Percentiles rank a stretch among this genome's conserved stretches.
Evolutionary conservation across 2,888 invertebrate genomes (phyloP).

Genomic region (Nesidiocoris tenuis): DNA sequence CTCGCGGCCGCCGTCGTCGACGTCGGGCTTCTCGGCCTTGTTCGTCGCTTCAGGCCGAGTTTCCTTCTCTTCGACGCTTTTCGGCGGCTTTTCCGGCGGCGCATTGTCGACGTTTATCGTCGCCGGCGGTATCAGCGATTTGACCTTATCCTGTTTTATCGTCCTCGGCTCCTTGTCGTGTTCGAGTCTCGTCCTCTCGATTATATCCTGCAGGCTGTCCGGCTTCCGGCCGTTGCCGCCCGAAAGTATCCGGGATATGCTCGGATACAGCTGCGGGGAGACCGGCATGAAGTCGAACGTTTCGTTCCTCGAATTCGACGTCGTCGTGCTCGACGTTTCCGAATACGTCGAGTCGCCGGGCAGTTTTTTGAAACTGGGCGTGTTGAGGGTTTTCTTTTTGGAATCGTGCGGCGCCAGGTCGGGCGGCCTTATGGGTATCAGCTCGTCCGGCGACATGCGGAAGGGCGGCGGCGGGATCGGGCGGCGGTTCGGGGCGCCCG

Average conservation of each 20-base stretch:
- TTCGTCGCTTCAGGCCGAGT: background rate
- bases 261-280: conserved; percentile 67
- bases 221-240: conserved; percentile 78
- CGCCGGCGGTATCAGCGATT: conserved; percentile 49
- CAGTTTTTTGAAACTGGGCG: conserved; percentile 65
- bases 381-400: conserved; percentile 73
- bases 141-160: conserved; percentile 51
- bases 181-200: conserved; percentile 59
- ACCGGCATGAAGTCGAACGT: conserved; percentile 65
- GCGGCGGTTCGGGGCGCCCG: conserved; percentile 67
- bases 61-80: background rate
- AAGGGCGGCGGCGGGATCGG: conserved; percentile 74
- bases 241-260: conserved; percentile 79
- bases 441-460: conserved; percentile 64
- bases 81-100: background rate
- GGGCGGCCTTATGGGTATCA: conserved; percentile 76
- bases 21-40: conserved; percentile 49
- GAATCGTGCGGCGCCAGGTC: conserved; percentile 59
- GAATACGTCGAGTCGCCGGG: conserved; percentile 51
- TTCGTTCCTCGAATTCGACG: conserved; percentile 52
- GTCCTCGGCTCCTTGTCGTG: conserved; percentile 59
- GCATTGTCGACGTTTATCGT: background rate
- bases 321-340: conserved; percentile 51
- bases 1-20: conserved; percentile 43
- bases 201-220: conserved; percentile 76